Percentiles rank a stretch among this genome's conserved stretches.
These are phyloP conservation scores for Geotrypetes seraphini DNA, from an alignment of 2,797 vertebrate genomes.

Conservation along the genomic window DNA sequence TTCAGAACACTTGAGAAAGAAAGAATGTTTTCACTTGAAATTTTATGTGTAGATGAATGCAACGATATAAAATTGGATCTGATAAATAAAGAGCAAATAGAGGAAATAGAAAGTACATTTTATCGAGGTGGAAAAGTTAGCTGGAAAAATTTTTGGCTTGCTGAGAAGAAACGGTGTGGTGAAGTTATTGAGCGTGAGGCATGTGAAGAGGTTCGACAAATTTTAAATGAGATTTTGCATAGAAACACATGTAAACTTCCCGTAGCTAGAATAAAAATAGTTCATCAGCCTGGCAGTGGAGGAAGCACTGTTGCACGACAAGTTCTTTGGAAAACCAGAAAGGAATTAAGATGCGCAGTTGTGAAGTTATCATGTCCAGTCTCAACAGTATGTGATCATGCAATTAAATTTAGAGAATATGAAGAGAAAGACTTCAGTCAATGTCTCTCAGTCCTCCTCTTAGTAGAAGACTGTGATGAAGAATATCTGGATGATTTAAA, in stretches of 20 bases:
- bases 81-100: conserved; percentile 37
- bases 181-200: conserved; percentile 34
- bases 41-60: conserved; percentile 60
- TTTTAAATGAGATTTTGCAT: conserved; percentile 37
- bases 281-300: conserved; percentile 75
- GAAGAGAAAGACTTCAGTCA: conserved; percentile 56
- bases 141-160: conserved; percentile 46
- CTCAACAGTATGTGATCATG: conserved; percentile 49
- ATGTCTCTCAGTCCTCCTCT: conserved; percentile 60
- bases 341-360: conserved; percentile 57
- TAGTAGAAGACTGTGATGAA: conserved; percentile 64
- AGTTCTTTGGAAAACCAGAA: conserved; percentile 65
- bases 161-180: conserved; percentile 29
- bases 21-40: conserved; percentile 61
- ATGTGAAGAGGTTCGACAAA: conserved; percentile 10
- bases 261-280: conserved; percentile 57
- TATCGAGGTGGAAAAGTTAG: conserved; percentile 50
- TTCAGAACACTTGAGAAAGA: conserved; percentile 56
- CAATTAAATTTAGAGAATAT: conserved; percentile 58
- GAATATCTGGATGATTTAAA: conserved; percentile 61
- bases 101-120: conserved; percentile 52
- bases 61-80: conserved; percentile 37
- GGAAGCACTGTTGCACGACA: conserved; percentile 76
- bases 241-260: conserved; percentile 20
- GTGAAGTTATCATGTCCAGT: conserved; percentile 46